phyloP scores from a whole-genome alignment of 2,888 invertebrate genomes.

The Chloroclysta siterata region DNA sequence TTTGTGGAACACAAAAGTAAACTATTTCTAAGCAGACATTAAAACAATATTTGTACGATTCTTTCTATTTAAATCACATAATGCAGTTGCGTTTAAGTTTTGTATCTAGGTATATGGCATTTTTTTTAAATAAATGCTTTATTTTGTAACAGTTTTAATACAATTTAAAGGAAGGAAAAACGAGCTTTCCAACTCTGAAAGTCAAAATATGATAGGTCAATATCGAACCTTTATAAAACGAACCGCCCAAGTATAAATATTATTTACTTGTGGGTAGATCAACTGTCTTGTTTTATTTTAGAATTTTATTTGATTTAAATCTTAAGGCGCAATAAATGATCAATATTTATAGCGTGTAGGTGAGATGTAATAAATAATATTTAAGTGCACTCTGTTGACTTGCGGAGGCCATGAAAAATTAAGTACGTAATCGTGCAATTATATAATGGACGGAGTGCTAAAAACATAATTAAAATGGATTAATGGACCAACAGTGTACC shows the following conservation, averaged over 20 bases:
- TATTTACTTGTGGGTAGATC: background rate
- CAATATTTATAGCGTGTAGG: background rate
- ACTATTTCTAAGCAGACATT: constrained; percentile 74
- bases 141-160: constrained; percentile 38
- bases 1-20: constrained; percentile 70
- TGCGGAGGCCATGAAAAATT: constrained; percentile 66
- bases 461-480: constrained; percentile 47
- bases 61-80: constrained; percentile 67
- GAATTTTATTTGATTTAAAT: too few species aligned
- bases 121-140: constrained; percentile 57
- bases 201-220: background rate
- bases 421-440: constrained; percentile 78
- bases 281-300: too few species aligned
- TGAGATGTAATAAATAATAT: constrained; percentile 1
- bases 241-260: background rate
- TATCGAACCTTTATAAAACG: background rate
- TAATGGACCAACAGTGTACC: constrained; percentile 30
- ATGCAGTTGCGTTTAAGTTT: constrained; percentile 44
- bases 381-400: constrained; percentile 35
- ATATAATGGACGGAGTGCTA: constrained; percentile 78
- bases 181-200: background rate
- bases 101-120: constrained; percentile 54
- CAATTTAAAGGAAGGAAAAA: background rate
- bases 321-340: background rate
- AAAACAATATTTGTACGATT: constrained; percentile 75